A percentile compares a stretch with the other conserved stretches of the same genome.
Conservation (phyloP, 2,113 vertebrate genomes). For the Asarcornis scutulata region DNA sequence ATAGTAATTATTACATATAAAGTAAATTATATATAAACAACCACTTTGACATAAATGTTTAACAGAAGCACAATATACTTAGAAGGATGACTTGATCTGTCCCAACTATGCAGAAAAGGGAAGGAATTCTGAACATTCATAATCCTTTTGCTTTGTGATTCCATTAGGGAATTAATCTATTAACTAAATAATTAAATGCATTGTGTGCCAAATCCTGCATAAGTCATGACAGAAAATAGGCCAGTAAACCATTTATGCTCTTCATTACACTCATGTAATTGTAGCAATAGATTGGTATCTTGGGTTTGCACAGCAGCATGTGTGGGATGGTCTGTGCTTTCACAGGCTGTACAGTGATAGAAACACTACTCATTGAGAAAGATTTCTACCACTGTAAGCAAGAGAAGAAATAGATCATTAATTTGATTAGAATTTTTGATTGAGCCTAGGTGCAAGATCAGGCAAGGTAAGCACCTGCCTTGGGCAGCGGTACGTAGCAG, state of each 20-base stretch:
- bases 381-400: not conserved
- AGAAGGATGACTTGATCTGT: constrained; percentile 12
- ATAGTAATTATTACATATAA: not conserved
- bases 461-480: not conserved
- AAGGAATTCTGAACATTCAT: constrained; percentile 9
- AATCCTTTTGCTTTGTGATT: not conserved
- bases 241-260: not conserved
- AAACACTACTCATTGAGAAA: not conserved
- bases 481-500: rapidly evolving
- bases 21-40: constrained; percentile 13
- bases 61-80: not conserved
- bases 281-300: not conserved
- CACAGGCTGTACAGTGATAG: not conserved
- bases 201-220: constrained; percentile 4
- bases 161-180: constrained; percentile 42
- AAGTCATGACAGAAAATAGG: not conserved
- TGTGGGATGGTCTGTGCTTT: not conserved
- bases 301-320: not conserved
- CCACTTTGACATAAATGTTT: constrained; percentile 29
- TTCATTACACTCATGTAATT: not conserved
- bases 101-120: not conserved
- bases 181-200: constrained; percentile 31
- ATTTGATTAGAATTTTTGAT: not conserved
- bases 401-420: not conserved
- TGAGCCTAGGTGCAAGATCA: not conserved